These are phyloP conservation scores for Molothrus aeneus DNA, from an alignment of 2,797 vertebrate species.

Conservation along the genomic window DNA sequence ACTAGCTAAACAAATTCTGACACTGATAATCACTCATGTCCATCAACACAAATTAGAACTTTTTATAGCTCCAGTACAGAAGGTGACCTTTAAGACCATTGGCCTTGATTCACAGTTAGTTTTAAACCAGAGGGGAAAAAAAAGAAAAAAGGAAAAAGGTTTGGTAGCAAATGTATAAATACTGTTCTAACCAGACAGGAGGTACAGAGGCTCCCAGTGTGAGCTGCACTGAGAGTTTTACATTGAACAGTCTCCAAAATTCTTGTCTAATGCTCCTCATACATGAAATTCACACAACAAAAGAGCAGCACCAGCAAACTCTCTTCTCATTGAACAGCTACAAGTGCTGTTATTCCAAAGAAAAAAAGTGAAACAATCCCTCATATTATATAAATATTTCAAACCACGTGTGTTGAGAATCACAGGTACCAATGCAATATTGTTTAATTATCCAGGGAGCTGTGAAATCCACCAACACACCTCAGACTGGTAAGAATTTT, in stretches of 20 bases:
- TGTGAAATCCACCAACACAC: conserved; percentile 51
- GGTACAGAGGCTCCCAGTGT: not conserved
- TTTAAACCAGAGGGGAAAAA: not conserved
- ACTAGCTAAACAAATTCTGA: conserved; percentile 53
- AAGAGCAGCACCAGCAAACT: not conserved
- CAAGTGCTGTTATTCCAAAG: not conserved
- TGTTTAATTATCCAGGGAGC: conserved; percentile 47
- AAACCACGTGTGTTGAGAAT: conserved; percentile 44
- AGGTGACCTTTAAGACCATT: conserved; percentile 62
- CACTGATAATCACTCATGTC: conserved; percentile 58
- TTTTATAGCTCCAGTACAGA: conserved; percentile 64
- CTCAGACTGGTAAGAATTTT: conserved; percentile 41
- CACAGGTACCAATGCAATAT: conserved; percentile 42
- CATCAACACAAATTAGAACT: conserved; percentile 57
- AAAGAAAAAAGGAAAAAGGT: not conserved
- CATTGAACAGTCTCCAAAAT: not conserved
- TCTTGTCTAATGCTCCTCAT: not conserved
- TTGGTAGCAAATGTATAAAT: not conserved
- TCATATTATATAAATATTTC: conserved; percentile 24
- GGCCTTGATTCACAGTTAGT: conserved; percentile 33
- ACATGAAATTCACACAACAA: not conserved
- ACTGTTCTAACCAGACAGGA: not conserved
- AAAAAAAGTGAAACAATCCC: conserved; percentile 5
- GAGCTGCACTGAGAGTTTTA: not conserved
- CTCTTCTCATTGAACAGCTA: not conserved